These are phyloP conservation scores for Pristionchus arcanus DNA, from an alignment of 2,888 invertebrate species.

Conservation along the genomic window DNA sequence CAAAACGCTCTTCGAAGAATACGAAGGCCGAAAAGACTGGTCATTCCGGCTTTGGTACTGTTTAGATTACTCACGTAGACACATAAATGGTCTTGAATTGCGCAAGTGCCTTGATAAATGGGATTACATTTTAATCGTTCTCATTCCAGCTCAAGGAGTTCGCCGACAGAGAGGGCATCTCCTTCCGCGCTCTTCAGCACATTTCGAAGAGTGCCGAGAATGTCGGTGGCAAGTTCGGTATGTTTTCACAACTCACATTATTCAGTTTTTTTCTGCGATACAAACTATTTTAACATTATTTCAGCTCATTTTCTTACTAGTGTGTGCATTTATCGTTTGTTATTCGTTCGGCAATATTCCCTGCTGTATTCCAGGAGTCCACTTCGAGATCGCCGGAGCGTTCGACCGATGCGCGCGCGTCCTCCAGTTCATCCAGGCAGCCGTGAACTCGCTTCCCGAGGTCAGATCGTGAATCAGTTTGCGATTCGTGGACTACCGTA, in stretches of 20 bases:
- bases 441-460: neutral
- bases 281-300: neutral
- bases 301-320: neutral
- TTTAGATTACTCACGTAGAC: no score
- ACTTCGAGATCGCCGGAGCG: constrained; percentile 17
- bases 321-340: no score
- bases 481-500: neutral
- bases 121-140: no score
- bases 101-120: no score
- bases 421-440: constrained; percentile 35
- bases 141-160: constrained; percentile 23
- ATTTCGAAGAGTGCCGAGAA: constrained; percentile 10
- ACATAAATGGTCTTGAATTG: no score
- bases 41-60: no score
- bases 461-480: constrained; percentile 18
- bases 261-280: no score
- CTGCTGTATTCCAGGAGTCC: neutral
- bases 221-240: constrained; percentile 47
- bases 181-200: neutral
- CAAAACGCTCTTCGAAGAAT: no score
- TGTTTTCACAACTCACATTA: no score
- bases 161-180: constrained; percentile 38
- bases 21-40: no score
- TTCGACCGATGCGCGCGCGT: constrained; percentile 36
- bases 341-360: no score